phyloP scores from a whole-genome alignment of 2,888 invertebrate genomes.

The Trachelus troglodyta region DNA sequence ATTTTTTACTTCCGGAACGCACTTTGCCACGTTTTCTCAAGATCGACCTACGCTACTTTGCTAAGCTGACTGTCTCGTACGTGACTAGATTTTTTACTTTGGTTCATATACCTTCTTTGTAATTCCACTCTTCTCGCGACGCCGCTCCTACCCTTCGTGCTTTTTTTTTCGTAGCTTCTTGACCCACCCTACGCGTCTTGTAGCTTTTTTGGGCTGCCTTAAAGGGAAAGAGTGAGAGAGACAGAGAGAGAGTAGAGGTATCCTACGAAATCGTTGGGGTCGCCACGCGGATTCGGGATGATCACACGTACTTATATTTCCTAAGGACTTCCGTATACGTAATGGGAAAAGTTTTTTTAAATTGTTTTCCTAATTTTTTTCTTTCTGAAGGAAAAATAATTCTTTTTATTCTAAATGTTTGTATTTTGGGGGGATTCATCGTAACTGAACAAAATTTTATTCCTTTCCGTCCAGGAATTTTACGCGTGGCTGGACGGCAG shows the following conservation, averaged over 20 bases:
- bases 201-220: not conserved
- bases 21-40: not conserved
- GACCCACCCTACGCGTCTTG: not conserved
- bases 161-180: not conserved
- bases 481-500: not conserved
- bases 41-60: not conserved
- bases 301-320: too few species aligned
- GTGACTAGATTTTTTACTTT: not conserved
- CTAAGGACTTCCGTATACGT: not conserved
- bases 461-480: not conserved
- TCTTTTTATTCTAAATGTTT: not conserved
- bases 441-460: not conserved
- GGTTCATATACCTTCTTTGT: not conserved
- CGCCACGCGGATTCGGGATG: not conserved
- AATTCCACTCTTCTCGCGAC: not conserved
- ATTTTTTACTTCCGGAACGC: not conserved
- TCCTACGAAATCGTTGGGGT: not conserved
- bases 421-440: not conserved
- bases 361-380: too few species aligned
- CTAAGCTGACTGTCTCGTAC: not conserved
- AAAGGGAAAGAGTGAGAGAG: not conserved
- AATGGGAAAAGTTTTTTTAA: not conserved
- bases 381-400: not conserved
- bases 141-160: not conserved
- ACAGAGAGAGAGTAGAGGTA: not conserved